Evolutionary conservation across 2,797 vertebrate species (phyloP).

Genomic region (Bovichtus variegatus): DNA sequence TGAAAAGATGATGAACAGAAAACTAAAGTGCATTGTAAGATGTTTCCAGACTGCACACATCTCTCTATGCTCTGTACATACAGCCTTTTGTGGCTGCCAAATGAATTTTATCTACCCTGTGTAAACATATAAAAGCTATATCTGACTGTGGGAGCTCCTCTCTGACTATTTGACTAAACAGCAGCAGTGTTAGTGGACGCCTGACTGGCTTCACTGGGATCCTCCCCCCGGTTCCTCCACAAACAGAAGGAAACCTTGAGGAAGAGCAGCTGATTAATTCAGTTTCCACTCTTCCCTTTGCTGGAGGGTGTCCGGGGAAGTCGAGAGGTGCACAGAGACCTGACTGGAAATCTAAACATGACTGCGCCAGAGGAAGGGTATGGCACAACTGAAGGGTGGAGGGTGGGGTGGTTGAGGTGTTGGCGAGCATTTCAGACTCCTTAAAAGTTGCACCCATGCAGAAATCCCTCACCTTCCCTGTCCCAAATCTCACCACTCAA

Average conservation of each 20-base stretch:
- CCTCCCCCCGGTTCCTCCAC: slow-evolving; percentile 61
- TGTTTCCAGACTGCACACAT: slow-evolving; percentile 23
- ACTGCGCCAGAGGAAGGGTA: slow-evolving; percentile 50
- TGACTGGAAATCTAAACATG: slow-evolving; percentile 79
- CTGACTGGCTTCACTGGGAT: slow-evolving; percentile 57
- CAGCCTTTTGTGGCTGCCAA: slow-evolving; percentile 22
- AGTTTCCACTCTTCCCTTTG: slow-evolving; percentile 62
- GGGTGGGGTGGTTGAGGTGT: not conserved
- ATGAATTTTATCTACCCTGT: slow-evolving; percentile 62
- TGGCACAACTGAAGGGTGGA: slow-evolving; percentile 34
- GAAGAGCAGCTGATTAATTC: slow-evolving; percentile 69
- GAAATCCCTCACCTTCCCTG: slow-evolving; percentile 20
- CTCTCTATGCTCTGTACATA: slow-evolving; percentile 27
- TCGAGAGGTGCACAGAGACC: slow-evolving; percentile 35
- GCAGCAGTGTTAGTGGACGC: slow-evolving; percentile 62
- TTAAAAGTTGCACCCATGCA: slow-evolving; percentile 36
- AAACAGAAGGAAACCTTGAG: slow-evolving; percentile 70
- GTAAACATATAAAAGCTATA: slow-evolving; percentile 76
- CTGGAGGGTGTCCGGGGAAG: slow-evolving; percentile 43
- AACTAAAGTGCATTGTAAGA: not conserved
- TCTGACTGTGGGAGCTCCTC: slow-evolving; percentile 65
- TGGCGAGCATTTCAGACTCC: slow-evolving; percentile 26
- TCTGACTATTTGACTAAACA: slow-evolving; percentile 55
- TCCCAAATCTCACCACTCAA: slow-evolving; percentile 30
- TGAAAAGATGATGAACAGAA: not conserved